Conservation (phyloP, 2,113 vertebrate species). For the Archocentrus centrarchus region DNA sequence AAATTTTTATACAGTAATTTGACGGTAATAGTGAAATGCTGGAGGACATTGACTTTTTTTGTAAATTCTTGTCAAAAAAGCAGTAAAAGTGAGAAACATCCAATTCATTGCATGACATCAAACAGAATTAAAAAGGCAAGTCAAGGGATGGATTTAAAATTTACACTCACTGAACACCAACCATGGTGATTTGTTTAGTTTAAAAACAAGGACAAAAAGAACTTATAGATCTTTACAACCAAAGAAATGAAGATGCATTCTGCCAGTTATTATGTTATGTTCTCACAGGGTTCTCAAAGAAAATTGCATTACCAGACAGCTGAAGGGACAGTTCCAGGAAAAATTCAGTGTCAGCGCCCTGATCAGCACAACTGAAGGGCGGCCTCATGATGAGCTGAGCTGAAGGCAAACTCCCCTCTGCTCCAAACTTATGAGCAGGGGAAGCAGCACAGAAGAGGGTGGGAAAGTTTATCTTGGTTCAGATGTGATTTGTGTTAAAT, state of each 20-base stretch:
- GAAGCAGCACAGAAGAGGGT: constrained; percentile 20
- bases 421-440: background rate
- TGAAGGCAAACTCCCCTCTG: constrained; percentile 18
- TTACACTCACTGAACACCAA: background rate
- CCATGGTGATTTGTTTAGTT: background rate
- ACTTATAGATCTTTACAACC: background rate
- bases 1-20: too few species aligned
- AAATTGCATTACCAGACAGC: constrained; percentile 23
- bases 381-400: constrained; percentile 22
- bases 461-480: constrained; percentile 49
- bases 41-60: background rate
- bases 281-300: constrained; percentile 26
- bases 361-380: constrained; percentile 23
- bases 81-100: background rate
- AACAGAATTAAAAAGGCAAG: background rate
- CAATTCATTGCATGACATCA: background rate
- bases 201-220: background rate
- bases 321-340: constrained; percentile 30
- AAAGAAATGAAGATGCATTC: constrained; percentile 7
- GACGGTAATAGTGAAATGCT: background rate
- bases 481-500: constrained; percentile 32
- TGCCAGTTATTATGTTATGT: constrained; percentile 29
- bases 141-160: background rate
- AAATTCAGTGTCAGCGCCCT: constrained; percentile 24
- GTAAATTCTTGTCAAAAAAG: background rate